A percentile compares a stretch with the other conserved stretches of the same genome.
Conservation (phyloP, 2,888 invertebrate genomes). For the Strigamia maritima region DNA sequence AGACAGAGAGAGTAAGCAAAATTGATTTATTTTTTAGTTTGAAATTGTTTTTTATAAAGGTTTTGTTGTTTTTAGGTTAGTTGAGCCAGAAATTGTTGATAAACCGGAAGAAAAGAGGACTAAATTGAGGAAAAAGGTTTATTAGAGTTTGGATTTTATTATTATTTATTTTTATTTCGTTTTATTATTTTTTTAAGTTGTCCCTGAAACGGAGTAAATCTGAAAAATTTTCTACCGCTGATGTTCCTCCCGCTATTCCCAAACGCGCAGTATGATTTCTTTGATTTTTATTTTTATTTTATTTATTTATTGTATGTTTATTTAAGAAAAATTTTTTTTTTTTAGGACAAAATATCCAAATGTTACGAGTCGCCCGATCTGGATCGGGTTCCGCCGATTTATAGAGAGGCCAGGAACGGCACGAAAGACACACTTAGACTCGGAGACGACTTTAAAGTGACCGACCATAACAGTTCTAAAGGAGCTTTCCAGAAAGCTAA, state of each 20-base stretch:
- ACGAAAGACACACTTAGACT: neutral
- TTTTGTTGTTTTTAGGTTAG: neutral
- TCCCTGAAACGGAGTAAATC: slow-evolving; percentile 43
- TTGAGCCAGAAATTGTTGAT: neutral
- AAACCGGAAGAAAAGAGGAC: slow-evolving; percentile 14
- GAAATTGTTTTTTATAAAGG: neutral
- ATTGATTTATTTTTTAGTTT: neutral
- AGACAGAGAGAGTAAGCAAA: neutral
- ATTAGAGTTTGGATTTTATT: neutral
- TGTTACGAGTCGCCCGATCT: slow-evolving; percentile 29
- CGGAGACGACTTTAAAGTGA: slow-evolving; percentile 40
- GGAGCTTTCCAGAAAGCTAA: slow-evolving; percentile 55
- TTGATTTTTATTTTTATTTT: neutral
- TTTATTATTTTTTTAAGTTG: slow-evolving; percentile 38
- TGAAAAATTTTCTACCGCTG: slow-evolving; percentile 39
- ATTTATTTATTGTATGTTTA: neutral
- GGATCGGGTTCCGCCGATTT: neutral
- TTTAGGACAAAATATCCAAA: slow-evolving; percentile 31
- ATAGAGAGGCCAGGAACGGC: neutral
- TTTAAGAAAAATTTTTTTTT: slow-evolving; percentile 20
- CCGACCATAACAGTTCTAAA: slow-evolving; percentile 44
- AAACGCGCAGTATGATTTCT: slow-evolving; percentile 13
- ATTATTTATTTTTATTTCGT: neutral
- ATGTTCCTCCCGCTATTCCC: slow-evolving; percentile 33
- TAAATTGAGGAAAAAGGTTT: slow-evolving; percentile 8